Evolutionary conservation across 2,888 invertebrate species (phyloP), one percentile per base, ranked within the genome.

Genomic region (Amphipyra tragopoginis): DNA sequence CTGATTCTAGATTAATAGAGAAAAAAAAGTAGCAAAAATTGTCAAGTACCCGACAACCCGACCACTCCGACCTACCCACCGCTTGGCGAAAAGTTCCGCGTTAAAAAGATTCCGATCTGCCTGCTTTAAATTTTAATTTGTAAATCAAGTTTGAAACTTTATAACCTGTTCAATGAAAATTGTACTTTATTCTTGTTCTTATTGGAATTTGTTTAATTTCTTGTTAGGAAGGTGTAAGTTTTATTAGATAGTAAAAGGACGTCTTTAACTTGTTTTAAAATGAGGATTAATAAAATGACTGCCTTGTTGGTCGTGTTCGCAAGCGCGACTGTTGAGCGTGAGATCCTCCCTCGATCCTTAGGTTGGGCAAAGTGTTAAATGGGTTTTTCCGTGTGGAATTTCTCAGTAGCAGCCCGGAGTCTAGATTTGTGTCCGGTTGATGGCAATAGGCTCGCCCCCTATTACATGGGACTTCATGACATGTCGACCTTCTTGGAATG

Each of bases 1-100:
- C 69, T 61, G 72, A 77, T 69, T n/a, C 44, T n/a, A 63, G 64
- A 72, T 69, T 65, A 62, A 68, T 57, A 68, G 68, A 57, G 44
- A 68, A 74, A 76, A 74, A 76, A 63, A 72, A 64, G 13, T 51
- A 15, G n/a, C 8, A 48, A 54, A 59, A 67, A 44, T n/a, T n/a
- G 14, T 42, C 21, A 45, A 61, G 40, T 9, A 36, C 36, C 36
- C 43, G 36, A 38, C 21, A 2, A 21, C 21, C 21, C 21, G 21
- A 21, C 21, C 21, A n/a, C n/a, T 21, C 1, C 21, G 3, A 3
- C n/a, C 6, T 2, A 36, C 34, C 44, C 15, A 63, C 38, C 36
- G 36, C 43, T 48, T 44, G 14, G 40, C n/a, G 44, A 14, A 39
- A 55, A 72, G 44, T 26, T 68, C 60, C 45, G 10, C 13, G 29